Percentiles rank a stretch among this genome's conserved stretches.
These are phyloP conservation scores for Barbus barbus DNA, from an alignment of 2,113 vertebrate genomes.

Conservation along the genomic window DNA sequence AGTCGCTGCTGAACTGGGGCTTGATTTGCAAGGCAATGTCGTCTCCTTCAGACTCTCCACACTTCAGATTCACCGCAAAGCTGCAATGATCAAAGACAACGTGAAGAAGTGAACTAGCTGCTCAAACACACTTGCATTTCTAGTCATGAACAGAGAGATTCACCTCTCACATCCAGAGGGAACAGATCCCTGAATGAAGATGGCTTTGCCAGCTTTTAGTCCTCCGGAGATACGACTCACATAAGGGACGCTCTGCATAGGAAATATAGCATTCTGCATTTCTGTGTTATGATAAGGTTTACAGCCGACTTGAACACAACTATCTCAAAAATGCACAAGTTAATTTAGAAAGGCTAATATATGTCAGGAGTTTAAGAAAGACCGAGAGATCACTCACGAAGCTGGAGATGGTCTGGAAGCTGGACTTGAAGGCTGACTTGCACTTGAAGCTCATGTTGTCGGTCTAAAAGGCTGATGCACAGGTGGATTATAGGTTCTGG, in stretches of 20 bases:
- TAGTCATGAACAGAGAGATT: background rate
- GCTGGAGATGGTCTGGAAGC: background rate
- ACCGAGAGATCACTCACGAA: background rate
- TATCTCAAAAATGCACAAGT: too few relatives aligned
- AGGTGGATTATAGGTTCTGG: background rate
- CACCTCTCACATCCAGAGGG: constrained; percentile 4
- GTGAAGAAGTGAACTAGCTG: background rate
- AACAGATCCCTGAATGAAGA: constrained; percentile 33
- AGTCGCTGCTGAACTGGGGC: background rate
- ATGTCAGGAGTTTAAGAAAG: background rate
- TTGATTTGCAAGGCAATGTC: constrained; percentile 35
- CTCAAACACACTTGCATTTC: background rate
- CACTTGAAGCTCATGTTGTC: constrained; percentile 9
- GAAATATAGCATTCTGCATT: background rate
- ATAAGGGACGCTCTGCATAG: constrained; percentile 28
- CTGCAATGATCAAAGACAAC: background rate
- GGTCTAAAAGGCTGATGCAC: background rate
- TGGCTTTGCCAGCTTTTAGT: constrained; percentile 25
- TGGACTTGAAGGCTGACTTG: too few relatives aligned
- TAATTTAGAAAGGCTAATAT: too few relatives aligned
- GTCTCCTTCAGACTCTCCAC: constrained; percentile 5
- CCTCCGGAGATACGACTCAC: constrained; percentile 21
- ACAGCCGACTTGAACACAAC: too few relatives aligned
- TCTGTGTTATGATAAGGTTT: background rate
- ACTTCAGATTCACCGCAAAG: constrained; percentile 28